Percentiles rank a stretch among this genome's conserved stretches.
phyloP scores from a whole-genome alignment of 2,888 invertebrate species.

The Deroplatys truncata region DNA sequence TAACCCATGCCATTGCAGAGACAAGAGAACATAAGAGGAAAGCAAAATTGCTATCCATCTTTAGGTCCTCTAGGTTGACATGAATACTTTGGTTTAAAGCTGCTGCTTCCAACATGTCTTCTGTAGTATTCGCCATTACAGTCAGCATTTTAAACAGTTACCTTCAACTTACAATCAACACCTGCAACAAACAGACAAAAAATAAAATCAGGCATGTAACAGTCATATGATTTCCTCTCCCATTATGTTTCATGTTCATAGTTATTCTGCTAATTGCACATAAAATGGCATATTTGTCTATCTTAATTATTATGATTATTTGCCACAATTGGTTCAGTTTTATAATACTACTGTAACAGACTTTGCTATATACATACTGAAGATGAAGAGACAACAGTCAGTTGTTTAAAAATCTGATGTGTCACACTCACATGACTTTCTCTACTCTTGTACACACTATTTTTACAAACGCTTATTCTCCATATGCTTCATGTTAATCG shows the following conservation, averaged over 20 bases:
- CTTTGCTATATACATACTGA: too few species aligned
- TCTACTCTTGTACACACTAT: too few species aligned
- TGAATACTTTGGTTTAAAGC: neutral
- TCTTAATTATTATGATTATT: too few species aligned
- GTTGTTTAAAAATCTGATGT: too few species aligned
- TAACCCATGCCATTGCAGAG: constrained; percentile 84
- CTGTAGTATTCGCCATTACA: neutral
- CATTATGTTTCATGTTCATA: neutral
- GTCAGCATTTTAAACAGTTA: neutral
- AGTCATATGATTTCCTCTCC: neutral
- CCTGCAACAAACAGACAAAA: neutral
- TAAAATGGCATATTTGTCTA: neutral
- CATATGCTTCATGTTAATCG: too few species aligned
- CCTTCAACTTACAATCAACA: neutral
- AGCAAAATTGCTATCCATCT: constrained; percentile 72
- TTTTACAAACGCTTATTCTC: too few species aligned
- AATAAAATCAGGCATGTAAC: neutral
- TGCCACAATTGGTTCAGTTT: too few species aligned
- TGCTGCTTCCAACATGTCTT: neutral
- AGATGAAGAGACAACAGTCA: too few species aligned
- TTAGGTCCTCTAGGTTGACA: constrained; percentile 54
- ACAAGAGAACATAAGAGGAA: constrained; percentile 76
- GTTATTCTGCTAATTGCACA: neutral
- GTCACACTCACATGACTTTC: too few species aligned
- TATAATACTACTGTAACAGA: too few species aligned